Evolutionary conservation across 64 coral and sea anemone genomes (phyloP), one percentile per base, ranked within the genome.

Genomic region (Porites australiensis): DNA sequence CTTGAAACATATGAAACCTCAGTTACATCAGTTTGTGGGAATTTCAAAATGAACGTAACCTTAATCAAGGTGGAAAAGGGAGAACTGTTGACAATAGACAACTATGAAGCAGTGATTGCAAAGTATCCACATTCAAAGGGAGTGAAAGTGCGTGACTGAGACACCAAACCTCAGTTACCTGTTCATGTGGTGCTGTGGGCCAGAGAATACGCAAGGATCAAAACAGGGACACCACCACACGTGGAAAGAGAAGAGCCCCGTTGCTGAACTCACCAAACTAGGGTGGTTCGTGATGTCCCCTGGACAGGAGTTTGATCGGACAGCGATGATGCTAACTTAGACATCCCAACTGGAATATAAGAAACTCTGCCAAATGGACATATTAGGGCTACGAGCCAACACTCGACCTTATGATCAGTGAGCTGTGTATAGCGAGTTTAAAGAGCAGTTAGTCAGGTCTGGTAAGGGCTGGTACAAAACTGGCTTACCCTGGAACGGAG

Each of bases 21-120:
- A 64, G 68, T 72, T 45, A 48, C 70, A 87, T 87, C 83, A 12
- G 44, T 72, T 70, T 54, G 19, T 6, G 50, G 52, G 45, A 63
- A 88, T 20, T 88, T 88, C 51, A 88, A 70, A 45, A 88, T 91
- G 79, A 43, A 91, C 61, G 89, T 73, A 10, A 82, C 84, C 14
- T 44, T 83, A 37, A 61, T 70, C 11, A 91, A 83, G 14, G 64
- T 37, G 52, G 48, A 37, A 44, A 4, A 91, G 75, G 14, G 64
- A 23, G 52, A 75, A 37, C 19, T 92, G 54, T n/a, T 92, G 50
- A 65, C 58, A 60, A 51, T 64, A 20, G 68, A 83, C 19, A 92
- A 86, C 21, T 86, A 92, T 14, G 22, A 77, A 3, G 6, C 57
- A 44, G 15, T 86, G 43, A 61, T 50, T 64, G 60, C 70, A 3